These are phyloP conservation scores for Ephydatia muelleri DNA, from an alignment of 37 sponge, comb jelly and placozoan genomes.

Conservation along the genomic window DNA sequence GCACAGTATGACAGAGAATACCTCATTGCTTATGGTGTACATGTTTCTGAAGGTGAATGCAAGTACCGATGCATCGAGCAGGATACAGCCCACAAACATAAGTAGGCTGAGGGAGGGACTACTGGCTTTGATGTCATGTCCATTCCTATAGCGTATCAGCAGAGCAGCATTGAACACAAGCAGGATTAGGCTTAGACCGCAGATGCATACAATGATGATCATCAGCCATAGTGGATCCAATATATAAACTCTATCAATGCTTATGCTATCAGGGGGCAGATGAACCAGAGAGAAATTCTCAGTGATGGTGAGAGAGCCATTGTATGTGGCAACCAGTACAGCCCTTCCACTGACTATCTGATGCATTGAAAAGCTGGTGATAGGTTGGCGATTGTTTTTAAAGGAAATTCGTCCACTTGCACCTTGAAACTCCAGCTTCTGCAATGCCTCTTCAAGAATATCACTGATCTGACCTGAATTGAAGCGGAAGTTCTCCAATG, in stretches of 20 bases:
- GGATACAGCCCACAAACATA: constrained; percentile 26
- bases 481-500: background rate
- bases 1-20: constrained; percentile 11
- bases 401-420: constrained; percentile 26
- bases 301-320: background rate
- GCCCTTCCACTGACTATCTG: constrained; percentile 13
- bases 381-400: constrained; percentile 8
- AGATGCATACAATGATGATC: background rate
- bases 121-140: constrained; percentile 39
- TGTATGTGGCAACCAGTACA: constrained; percentile 2
- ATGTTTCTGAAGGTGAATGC: background rate
- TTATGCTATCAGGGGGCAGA: constrained; percentile 22
- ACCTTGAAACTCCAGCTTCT: constrained; percentile 19
- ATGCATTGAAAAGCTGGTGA: background rate
- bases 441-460: background rate
- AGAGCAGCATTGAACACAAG: constrained; percentile 1
- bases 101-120: constrained; percentile 31
- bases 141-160: constrained; percentile 8
- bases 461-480: background rate
- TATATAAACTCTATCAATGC: background rate
- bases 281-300: background rate
- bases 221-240: constrained; percentile 16
- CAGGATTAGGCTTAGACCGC: background rate
- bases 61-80: constrained; percentile 6
- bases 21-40: background rate